These are phyloP conservation scores for Chrysomela aeneicollis DNA, from an alignment of 2,888 invertebrate genomes.

Conservation along the genomic window DNA sequence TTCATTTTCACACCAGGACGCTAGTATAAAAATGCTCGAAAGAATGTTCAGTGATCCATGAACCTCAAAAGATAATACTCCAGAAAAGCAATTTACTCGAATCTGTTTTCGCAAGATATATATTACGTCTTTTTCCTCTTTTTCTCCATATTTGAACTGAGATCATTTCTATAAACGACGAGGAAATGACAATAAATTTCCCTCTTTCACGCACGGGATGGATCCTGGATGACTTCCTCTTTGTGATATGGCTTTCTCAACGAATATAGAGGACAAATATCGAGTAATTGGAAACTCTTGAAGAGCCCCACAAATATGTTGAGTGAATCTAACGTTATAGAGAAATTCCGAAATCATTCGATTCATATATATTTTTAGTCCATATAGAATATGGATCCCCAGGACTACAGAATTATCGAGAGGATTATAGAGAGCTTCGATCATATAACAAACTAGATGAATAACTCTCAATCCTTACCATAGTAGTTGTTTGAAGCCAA, in stretches of 20 bases:
- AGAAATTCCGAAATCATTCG: too few species aligned
- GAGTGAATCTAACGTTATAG: too few species aligned
- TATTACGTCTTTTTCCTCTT: not conserved
- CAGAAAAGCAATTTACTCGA: conserved; percentile 5
- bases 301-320: not conserved
- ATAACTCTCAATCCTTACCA: too few species aligned
- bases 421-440: too few species aligned
- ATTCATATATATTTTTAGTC: too few species aligned
- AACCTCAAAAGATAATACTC: not conserved
- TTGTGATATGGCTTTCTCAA: not conserved
- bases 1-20: not conserved
- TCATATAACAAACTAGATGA: too few species aligned
- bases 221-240: not conserved
- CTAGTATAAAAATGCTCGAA: not conserved
- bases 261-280: not conserved
- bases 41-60: conserved; percentile 3
- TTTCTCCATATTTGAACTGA: not conserved
- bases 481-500: too few species aligned
- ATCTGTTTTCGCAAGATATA: conserved; percentile 4
- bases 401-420: too few species aligned
- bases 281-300: not conserved
- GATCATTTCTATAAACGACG: not conserved
- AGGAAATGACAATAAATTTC: conserved; percentile 4
- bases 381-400: too few species aligned
- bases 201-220: not conserved